Conservation (phyloP, 2,888 invertebrate species). For the Drosophila macrothrix region DNA sequence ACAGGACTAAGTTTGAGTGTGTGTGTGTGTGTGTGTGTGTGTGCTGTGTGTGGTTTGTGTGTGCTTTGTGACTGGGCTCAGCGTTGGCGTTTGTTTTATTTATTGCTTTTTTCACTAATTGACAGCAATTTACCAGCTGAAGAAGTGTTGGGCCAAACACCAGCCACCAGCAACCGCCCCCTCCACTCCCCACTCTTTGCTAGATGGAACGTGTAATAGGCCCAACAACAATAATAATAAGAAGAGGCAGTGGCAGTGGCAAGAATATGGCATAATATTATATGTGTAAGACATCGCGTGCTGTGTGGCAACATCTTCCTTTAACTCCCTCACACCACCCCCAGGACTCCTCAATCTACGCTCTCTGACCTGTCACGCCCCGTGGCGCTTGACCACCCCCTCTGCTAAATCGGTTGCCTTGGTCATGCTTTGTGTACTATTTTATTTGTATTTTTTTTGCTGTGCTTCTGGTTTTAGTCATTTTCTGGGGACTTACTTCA, state of each 20-base stretch:
- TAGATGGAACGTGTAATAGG: constrained; percentile 43
- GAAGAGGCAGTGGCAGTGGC: not conserved
- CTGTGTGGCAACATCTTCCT: constrained; percentile 39
- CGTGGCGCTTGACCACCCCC: not conserved
- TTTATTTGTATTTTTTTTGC: not conserved
- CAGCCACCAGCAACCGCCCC: not conserved
- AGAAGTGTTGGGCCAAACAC: constrained; percentile 59
- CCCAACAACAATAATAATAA: constrained; percentile 16
- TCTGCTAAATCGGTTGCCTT: constrained; percentile 16
- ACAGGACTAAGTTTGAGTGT: not conserved
- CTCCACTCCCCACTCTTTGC: not conserved
- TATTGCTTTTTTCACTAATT: constrained; percentile 78
- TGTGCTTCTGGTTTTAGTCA: not conserved
- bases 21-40: constrained; percentile 7
- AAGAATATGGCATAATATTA: constrained; percentile 40
- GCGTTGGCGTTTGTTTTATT: constrained; percentile 62
- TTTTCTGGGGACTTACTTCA: constrained; percentile 58
- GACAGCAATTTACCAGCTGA: constrained; percentile 79
- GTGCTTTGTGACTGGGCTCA: constrained; percentile 8
- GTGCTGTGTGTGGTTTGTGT: constrained; percentile 11
- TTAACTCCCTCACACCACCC: not conserved
- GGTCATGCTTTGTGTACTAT: constrained; percentile 8
- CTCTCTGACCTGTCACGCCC: constrained; percentile 5
- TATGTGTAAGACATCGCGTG: constrained; percentile 58
- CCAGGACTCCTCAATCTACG: not conserved